Conservation (phyloP, 2,113 vertebrate genomes). For the Phylloscopus whistleri region DNA sequence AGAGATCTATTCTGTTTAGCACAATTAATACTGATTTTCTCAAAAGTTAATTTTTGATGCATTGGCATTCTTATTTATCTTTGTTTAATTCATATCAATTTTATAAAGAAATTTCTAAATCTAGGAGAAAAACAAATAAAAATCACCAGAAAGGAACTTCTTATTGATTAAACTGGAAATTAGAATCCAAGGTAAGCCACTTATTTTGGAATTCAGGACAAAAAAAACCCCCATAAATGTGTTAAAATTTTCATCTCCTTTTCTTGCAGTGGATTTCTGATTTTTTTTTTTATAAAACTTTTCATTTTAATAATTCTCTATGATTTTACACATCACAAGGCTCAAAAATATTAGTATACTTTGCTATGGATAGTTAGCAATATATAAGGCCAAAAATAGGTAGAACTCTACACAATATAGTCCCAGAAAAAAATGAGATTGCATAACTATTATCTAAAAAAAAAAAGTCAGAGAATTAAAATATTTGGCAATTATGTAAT, state of each 20-base stretch:
- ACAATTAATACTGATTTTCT: not conserved
- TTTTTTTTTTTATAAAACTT: not conserved
- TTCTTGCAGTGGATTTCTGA: not conserved
- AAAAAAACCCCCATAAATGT: not conserved
- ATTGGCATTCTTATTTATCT: not conserved
- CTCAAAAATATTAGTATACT: not conserved
- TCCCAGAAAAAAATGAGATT: not conserved
- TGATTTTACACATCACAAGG: not conserved
- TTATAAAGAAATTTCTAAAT: not conserved
- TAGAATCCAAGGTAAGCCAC: not conserved
- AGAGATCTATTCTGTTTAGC: not conserved
- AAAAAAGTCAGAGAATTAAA: not conserved
- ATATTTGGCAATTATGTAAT: not conserved
- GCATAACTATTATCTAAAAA: not conserved
- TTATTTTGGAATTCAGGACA: not conserved
- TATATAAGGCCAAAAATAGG: not conserved
- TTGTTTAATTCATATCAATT: not conserved
- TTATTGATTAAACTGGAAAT: not conserved
- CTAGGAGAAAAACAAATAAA: not conserved
- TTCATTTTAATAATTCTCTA: not conserved
- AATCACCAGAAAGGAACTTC: rapidly evolving
- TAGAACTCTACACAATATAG: not conserved
- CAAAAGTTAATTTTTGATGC: not conserved
- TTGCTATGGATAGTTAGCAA: too few species aligned
- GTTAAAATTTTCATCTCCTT: not conserved